These are phyloP conservation scores for Rhodophaea formosa DNA, from an alignment of 2,888 invertebrate species.

Conservation along the genomic window DNA sequence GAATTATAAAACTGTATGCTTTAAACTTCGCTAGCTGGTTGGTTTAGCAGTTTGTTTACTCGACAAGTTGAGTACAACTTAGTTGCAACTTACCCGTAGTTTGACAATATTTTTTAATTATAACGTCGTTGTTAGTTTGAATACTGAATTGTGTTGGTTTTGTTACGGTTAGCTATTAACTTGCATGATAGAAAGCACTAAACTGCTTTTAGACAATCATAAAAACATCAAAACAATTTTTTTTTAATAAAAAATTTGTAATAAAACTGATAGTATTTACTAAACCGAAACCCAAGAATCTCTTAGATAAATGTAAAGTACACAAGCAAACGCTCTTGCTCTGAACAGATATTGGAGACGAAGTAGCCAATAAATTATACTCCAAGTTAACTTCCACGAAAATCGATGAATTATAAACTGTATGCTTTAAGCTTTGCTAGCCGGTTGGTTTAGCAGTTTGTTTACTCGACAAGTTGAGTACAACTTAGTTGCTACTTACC, in stretches of 20 bases:
- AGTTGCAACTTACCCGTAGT: not conserved
- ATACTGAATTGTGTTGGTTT: not conserved
- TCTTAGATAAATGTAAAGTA: not conserved
- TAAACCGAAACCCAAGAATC: too few relatives aligned
- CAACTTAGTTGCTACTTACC: not conserved
- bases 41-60: constrained; percentile 2
- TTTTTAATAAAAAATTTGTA: too few relatives aligned
- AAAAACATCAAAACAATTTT: too few relatives aligned
- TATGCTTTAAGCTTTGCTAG: not conserved
- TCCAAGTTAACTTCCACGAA: constrained; percentile 2
- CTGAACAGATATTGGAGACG: constrained; percentile 4
- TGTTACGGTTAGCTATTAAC: too few relatives aligned
- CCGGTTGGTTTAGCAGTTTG: not conserved
- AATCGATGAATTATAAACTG: constrained; percentile 11
- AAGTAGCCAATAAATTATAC: constrained; percentile 18
- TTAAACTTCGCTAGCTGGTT: not conserved
- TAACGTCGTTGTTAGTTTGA: too few relatives aligned
- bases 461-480: not conserved
- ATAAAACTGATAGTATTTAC: too few relatives aligned
- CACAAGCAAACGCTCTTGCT: not conserved
- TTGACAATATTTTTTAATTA: too few relatives aligned
- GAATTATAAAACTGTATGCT: constrained; percentile 7
- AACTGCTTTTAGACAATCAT: too few relatives aligned
- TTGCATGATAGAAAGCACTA: too few relatives aligned
- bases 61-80: not conserved